These are phyloP conservation scores for Ochropacha duplaris DNA, from an alignment of 2,888 invertebrate genomes.

Conservation along the genomic window DNA sequence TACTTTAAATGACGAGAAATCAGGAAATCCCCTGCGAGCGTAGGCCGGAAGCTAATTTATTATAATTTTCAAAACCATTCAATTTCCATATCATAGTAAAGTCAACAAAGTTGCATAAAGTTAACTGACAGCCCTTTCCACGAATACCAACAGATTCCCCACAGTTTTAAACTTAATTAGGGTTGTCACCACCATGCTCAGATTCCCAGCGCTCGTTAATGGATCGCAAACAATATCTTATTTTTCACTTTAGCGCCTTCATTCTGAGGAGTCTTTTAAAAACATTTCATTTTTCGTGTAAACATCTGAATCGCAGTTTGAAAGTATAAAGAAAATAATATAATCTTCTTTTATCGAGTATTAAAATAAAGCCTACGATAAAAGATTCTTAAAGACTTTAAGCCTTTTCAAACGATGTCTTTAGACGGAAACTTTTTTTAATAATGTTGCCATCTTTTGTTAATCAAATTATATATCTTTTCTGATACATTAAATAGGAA, in stretches of 20 bases:
- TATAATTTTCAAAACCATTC: background rate
- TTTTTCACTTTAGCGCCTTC: slow-evolving; percentile 2
- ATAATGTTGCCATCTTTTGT: too few species aligned
- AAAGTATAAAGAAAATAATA: too few species aligned
- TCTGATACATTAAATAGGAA: too few species aligned
- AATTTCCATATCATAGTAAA: background rate
- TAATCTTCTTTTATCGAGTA: too few species aligned
- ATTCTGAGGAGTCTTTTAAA: background rate
- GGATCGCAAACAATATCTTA: slow-evolving; percentile 27
- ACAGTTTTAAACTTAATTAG: slow-evolving; percentile 4
- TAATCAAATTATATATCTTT: too few species aligned
- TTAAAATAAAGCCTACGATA: background rate
- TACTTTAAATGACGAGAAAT: too few species aligned
- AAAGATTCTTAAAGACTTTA: too few species aligned
- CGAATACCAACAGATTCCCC: background rate
- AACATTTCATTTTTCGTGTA: background rate
- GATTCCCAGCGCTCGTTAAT: slow-evolving; percentile 16
- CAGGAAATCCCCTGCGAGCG: too few species aligned
- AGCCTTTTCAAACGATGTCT: too few species aligned
- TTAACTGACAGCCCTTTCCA: background rate
- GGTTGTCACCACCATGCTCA: slow-evolving; percentile 7
- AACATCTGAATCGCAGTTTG: background rate
- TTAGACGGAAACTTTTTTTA: too few species aligned
- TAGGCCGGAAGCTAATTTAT: too few species aligned
- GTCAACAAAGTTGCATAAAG: background rate